phyloP scores from a whole-genome alignment of 2,113 vertebrate genomes.

The Oreocharis arfaki region DNA sequence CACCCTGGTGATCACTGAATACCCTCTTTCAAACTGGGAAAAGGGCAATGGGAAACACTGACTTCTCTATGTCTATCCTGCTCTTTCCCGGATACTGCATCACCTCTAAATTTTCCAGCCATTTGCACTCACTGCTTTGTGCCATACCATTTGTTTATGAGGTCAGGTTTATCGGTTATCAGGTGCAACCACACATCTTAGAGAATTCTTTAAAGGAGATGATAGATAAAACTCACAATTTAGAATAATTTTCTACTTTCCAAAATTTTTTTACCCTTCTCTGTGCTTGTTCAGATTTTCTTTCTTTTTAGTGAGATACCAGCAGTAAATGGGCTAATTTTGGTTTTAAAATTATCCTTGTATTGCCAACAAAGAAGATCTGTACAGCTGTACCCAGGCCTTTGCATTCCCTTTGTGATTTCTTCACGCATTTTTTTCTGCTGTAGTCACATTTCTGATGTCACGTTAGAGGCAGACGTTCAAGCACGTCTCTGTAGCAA shows the following conservation, averaged over 20 bases:
- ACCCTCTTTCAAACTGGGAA: background rate
- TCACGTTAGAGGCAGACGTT: background rate
- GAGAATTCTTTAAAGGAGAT: background rate
- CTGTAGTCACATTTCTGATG: slow-evolving; percentile 13
- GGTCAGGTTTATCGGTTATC: too few relatives aligned
- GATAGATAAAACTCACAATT: background rate
- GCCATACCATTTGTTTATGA: background rate
- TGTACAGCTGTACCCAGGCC: slow-evolving; percentile 11
- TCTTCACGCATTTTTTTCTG: background rate
- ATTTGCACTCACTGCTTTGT: background rate
- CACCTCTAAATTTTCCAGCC: background rate
- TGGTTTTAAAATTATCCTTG: background rate
- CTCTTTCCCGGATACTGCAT: background rate
- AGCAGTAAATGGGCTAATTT: background rate
- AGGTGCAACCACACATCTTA: background rate
- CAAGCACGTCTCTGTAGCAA: background rate
- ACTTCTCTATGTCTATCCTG: background rate
- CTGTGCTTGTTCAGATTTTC: background rate
- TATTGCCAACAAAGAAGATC: background rate
- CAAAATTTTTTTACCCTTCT: background rate
- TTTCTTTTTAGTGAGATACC: background rate
- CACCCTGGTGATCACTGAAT: background rate
- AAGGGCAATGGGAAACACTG: background rate
- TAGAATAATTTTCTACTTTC: background rate
- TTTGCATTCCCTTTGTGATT: background rate